Evolutionary conservation across 2,113 vertebrate species (phyloP).

Genomic region (Python bivittatus): DNA sequence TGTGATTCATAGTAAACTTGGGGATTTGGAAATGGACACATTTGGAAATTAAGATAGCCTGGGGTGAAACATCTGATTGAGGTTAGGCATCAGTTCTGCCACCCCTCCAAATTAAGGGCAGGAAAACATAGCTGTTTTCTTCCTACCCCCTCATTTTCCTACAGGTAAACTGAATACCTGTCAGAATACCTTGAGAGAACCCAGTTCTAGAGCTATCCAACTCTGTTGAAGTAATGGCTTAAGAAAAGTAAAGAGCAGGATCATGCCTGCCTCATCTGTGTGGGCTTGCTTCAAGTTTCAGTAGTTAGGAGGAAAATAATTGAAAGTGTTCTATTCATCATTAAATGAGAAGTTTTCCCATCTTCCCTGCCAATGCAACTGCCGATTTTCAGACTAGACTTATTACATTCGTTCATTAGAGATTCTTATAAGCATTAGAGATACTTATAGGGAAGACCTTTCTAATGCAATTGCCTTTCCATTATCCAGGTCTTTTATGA

Average conservation of each 20-base stretch:
- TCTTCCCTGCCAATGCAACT: background rate
- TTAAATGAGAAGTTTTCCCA: background rate
- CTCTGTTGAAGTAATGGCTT: conserved; percentile 1
- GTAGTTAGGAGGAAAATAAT: background rate
- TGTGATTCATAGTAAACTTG: background rate
- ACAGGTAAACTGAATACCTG: background rate
- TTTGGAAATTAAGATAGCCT: background rate
- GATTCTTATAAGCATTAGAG: background rate
- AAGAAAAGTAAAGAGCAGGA: background rate
- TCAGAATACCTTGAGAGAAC: conserved; percentile 32
- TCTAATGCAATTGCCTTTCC: background rate
- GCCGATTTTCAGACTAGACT: background rate
- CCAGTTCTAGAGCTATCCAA: conserved; percentile 19
- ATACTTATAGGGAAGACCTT: background rate
- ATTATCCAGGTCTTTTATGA: background rate
- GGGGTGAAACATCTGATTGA: background rate
- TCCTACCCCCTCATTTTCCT: background rate
- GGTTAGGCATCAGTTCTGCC: background rate
- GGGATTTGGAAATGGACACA: background rate
- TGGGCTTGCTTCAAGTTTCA: background rate
- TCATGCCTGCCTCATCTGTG: background rate
- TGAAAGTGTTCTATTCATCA: background rate
- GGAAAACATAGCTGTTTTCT: background rate
- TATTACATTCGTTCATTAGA: background rate
- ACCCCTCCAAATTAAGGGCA: background rate